Evolutionary conservation across 1,140 invertebrate genomes (phyloP).

Genomic region (Popillia japonica): DNA sequence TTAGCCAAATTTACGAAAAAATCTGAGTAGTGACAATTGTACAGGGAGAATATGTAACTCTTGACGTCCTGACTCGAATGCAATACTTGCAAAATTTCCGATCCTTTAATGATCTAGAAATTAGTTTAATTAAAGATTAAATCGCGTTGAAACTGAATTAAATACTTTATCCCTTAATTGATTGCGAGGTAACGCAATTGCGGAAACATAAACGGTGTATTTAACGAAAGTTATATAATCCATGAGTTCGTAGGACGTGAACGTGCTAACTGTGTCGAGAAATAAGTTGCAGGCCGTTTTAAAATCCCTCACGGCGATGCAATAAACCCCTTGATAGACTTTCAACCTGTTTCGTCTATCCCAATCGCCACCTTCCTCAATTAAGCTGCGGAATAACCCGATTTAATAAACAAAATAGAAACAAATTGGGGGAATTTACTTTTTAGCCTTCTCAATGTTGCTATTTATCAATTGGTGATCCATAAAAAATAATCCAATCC

Average conservation of each 20-base stretch:
- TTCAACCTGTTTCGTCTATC: conserved; percentile 95
- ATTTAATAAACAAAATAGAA: background rate
- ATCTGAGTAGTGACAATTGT: conserved; percentile 94
- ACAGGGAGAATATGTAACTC: conserved; percentile 90
- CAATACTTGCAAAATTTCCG: conserved; percentile 75
- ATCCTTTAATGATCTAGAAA: conserved; percentile 79
- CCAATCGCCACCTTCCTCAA: conserved; percentile 98
- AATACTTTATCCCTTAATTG: conserved; percentile 78
- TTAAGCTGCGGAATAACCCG: conserved; percentile 62
- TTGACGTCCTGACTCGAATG: conserved; percentile 85
- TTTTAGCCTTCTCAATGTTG: conserved; percentile 92
- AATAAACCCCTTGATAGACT: conserved; percentile 92
- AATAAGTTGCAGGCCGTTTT: conserved; percentile 92
- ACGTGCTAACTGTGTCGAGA: conserved; percentile 98
- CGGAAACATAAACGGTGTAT: conserved; percentile 85
- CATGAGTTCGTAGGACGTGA: conserved; percentile 98
- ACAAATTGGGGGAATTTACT: conserved; percentile 52
- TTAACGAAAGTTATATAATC: conserved; percentile 89
- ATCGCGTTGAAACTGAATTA: background rate
- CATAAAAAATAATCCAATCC: conserved; percentile 86
- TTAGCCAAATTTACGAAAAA: conserved; percentile 83
- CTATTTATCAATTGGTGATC: conserved; percentile 88
- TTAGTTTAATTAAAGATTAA: conserved; percentile 72
- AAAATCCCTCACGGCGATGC: conserved; percentile 93
- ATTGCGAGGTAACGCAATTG: conserved; percentile 83